Conservation (phyloP, 1,140 invertebrate genomes). For the Bombyx mandarina region DNA sequence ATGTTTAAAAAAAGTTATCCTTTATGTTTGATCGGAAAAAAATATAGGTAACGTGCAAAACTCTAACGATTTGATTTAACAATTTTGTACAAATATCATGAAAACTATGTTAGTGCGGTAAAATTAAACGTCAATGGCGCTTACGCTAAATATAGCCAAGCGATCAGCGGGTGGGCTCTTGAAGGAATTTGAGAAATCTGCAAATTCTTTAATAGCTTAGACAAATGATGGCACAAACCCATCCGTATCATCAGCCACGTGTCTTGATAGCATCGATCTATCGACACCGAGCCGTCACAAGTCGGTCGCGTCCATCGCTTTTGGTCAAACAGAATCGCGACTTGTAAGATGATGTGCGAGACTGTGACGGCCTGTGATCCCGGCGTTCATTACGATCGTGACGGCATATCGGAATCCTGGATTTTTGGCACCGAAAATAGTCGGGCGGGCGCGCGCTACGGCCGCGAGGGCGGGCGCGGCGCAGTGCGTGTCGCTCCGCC, state of each 20-base stretch:
- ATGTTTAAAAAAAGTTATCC: no score
- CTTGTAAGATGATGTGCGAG: constrained; percentile 27
- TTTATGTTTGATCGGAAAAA: no score
- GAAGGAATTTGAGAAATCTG: constrained; percentile 14
- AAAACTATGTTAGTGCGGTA: constrained; percentile 7
- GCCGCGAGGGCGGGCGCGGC: constrained; percentile 42
- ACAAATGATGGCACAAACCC: no score
- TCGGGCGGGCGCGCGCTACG: constrained; percentile 50
- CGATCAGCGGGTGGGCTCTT: constrained; percentile 4
- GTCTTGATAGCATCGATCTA: constrained; percentile 22
- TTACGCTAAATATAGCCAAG: constrained; percentile 5
- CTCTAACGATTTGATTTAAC: no score
- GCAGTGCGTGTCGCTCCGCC: constrained; percentile 69
- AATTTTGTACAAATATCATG: neutral
- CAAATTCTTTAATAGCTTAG: constrained; percentile 1
- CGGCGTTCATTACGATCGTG: constrained; percentile 29
- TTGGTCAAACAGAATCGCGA: no score
- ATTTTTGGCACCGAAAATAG: constrained; percentile 70
- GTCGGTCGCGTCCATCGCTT: no score
- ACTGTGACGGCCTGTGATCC: constrained; percentile 31
- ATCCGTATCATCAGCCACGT: constrained; percentile 3
- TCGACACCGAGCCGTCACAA: constrained; percentile 10
- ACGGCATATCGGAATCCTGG: constrained; percentile 55
- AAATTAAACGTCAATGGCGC: constrained; percentile 16
- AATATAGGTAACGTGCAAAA: no score